These are phyloP conservation scores for Tragelaphus strepsiceros DNA, from an alignment of 2,113 vertebrate species.

Conservation along the genomic window DNA sequence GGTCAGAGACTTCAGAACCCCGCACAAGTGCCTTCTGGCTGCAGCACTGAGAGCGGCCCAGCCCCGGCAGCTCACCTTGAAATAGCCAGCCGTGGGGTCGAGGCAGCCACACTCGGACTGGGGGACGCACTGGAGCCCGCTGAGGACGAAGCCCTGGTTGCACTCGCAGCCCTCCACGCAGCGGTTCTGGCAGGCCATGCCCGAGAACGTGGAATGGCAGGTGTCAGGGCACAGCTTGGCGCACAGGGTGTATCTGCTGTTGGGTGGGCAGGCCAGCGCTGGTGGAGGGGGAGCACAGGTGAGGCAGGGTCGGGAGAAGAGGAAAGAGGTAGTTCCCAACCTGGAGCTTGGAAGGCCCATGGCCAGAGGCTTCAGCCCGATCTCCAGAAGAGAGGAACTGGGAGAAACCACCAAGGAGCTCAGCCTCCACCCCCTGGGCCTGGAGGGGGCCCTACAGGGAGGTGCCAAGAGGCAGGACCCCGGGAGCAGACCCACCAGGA, in stretches of 20 bases:
- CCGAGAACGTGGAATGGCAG: conserved; percentile 3
- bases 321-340: background rate
- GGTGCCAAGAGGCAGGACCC: background rate
- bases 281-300: background rate
- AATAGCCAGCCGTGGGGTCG: conserved; percentile 1
- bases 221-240: conserved; percentile 72
- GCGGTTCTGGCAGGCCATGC: conserved; percentile 37
- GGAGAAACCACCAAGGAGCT: background rate
- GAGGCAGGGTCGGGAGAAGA: background rate
- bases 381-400: background rate
- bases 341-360: background rate
- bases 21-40: background rate
- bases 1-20: background rate
- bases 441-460: background rate
- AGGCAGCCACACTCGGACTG: conserved; percentile 69
- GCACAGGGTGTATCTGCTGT: conserved; percentile 85
- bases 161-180: conserved; percentile 76
- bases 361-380: background rate
- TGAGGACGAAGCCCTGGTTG: conserved; percentile 70
- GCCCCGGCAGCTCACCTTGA: conserved; percentile 16
- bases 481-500: background rate
- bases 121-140: conserved; percentile 68
- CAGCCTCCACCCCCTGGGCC: background rate
- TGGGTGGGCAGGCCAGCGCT: conserved; percentile 81
- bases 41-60: conserved; percentile 60